These are phyloP conservation scores for Chiridota heheva DNA, from an alignment of 35 echinoderm and acorn worm genomes.

Conservation along the genomic window DNA sequence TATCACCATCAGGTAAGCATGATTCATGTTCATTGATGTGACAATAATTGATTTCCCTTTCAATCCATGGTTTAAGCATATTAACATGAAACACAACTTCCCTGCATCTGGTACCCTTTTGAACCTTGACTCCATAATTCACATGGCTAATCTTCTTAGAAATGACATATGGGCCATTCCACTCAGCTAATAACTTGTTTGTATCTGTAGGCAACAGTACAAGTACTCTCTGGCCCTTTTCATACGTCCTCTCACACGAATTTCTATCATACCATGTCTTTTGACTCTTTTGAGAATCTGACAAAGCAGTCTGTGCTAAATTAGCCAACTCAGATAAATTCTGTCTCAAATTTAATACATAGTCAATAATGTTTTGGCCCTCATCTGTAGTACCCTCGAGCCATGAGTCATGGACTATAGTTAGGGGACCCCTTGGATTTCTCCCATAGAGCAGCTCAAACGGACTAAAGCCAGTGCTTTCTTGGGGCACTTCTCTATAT, in stretches of 20 bases:
- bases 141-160: conserved; percentile 28
- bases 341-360: conserved; percentile 31
- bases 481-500: conserved; percentile 29
- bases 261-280: conserved; percentile 51
- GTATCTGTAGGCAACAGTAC: background rate
- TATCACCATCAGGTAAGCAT: too few relatives aligned
- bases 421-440: background rate
- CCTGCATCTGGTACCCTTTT: background rate
- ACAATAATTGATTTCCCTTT: background rate
- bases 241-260: background rate
- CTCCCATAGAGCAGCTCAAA: conserved; percentile 39
- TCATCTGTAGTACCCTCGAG: background rate
- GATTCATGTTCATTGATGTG: too few relatives aligned
- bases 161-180: conserved; percentile 52
- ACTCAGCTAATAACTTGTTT: conserved; percentile 34
- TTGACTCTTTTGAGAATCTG: background rate
- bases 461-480: conserved; percentile 6
- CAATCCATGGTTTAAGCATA: conserved; percentile 12
- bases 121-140: background rate
- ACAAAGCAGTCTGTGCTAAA: background rate
- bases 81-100: conserved; percentile 18
- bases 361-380: conserved; percentile 10
- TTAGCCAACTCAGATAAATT: background rate
- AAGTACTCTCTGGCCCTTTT: background rate
- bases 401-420: background rate